Conservation (phyloP, 1,140 invertebrate species). For the Bombus soroeensis region DNA sequence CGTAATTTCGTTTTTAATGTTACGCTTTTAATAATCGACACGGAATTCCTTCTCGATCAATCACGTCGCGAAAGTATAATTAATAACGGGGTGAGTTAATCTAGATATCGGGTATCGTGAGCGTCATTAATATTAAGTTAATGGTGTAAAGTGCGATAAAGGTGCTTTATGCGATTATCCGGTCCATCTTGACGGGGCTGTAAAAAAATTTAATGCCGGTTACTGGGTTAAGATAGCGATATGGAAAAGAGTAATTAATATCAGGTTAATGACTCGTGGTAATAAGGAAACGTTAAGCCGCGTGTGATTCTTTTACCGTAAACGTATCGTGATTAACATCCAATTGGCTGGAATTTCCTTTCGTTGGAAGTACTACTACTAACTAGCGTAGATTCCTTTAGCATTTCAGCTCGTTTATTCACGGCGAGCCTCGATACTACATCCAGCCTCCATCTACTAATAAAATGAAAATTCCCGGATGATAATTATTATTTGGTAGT, state of each 20-base stretch:
- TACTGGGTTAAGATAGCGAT: not conserved
- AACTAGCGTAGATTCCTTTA: not conserved
- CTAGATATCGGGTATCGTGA: not conserved
- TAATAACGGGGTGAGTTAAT: not conserved
- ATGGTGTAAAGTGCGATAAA: conserved; percentile 7
- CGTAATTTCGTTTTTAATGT: not conserved
- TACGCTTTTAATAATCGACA: not conserved
- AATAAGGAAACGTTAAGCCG: not conserved
- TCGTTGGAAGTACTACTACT: too few relatives aligned
- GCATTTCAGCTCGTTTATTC: not conserved
- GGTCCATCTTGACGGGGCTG: not conserved
- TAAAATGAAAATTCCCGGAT: conserved; percentile 6
- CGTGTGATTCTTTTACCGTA: not conserved
- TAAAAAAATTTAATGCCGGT: not conserved
- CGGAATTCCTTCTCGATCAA: not conserved
- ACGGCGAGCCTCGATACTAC: too few relatives aligned
- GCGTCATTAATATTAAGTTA: conserved; percentile 7
- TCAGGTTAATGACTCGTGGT: not conserved
- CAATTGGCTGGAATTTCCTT: not conserved
- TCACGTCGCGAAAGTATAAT: not conserved
- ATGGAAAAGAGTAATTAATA: conserved; percentile 3
- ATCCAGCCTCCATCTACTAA: not conserved
- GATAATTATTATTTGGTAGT: conserved; percentile 13
- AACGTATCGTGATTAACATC: too few relatives aligned
- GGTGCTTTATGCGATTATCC: conserved; percentile 1